phyloP scores from a whole-genome alignment of 1,140 invertebrate species.

The Bombus sibiricus region DNA sequence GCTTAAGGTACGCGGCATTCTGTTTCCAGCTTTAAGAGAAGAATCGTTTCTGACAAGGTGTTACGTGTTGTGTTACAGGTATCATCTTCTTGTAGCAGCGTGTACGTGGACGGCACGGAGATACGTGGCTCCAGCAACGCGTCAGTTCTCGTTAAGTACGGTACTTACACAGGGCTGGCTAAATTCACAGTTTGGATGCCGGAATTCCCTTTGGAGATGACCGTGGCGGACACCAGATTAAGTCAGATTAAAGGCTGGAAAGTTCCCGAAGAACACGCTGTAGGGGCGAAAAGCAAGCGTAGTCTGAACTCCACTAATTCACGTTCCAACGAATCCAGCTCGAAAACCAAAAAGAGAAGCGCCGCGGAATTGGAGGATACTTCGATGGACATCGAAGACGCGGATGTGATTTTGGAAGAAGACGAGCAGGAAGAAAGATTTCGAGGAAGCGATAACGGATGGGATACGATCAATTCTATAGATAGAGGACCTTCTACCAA shows the following conservation, averaged over 20 bases:
- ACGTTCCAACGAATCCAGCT: conserved; percentile 43
- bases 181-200: conserved; percentile 98
- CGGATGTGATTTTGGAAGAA: conserved; percentile 61
- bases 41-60: not conserved
- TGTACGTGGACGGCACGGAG: conserved; percentile 98
- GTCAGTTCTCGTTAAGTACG: conserved; percentile 96
- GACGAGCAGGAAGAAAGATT: conserved; percentile 74
- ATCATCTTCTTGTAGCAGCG: conserved; percentile 96
- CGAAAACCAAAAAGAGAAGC: conserved; percentile 65
- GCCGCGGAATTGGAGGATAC: conserved; percentile 69
- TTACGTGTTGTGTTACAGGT: conserved; percentile 86
- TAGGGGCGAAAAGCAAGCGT: conserved; percentile 79
- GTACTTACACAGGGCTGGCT: conserved; percentile 93
- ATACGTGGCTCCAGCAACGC: conserved; percentile 97
- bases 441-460: conserved; percentile 77
- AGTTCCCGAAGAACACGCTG: conserved; percentile 89
- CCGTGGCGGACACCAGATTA: conserved; percentile 93
- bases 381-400: conserved; percentile 68
- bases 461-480: conserved; percentile 82
- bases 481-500: conserved; percentile 78
- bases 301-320: conserved; percentile 73
- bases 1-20: conserved; percentile 90
- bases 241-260: conserved; percentile 96
- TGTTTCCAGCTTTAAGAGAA: not conserved
- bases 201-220: conserved; percentile 95